Base-by-base conservation (phyloP, 2,797 vertebrate species). In the Cryptoprocta ferox region DNA sequence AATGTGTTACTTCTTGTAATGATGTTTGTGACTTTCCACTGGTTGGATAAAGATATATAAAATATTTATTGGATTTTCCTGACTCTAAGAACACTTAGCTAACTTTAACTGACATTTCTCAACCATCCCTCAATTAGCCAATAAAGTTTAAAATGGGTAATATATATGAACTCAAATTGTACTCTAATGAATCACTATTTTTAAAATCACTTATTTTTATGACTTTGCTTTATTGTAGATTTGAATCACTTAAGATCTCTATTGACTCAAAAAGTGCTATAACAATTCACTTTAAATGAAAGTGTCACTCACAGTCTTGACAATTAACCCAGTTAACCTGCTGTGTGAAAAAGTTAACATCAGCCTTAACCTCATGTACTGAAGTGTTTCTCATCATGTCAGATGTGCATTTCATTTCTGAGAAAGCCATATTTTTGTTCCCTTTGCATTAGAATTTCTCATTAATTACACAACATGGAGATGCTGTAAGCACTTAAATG, bases 251-350 rank as follows among this genome's bases (percentile, higher is more conserved):
- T 91, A 48, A 65, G 26, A 70, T 59, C 19, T 78, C 75, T 56
- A 76, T 35, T 93, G 35, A 91, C 48, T 71, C 12, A 80, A 80
- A 81, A 75, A 81, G 1, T 37, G 32, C 81, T 89, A 6, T n/a
- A 80, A 53, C 15, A 85, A 87, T 83, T 90, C 14, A 24, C 15
- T 95, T 86, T 75, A 85, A 89, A 65, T 95, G 30, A 78, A 85
- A 79, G 19, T 79, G 68, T 12, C 88, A 73, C 30, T 78, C 75
- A 79, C 24, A 87, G 16, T 70, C 37, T 94, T 90, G 48, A 80
- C 35, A 85, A 90, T 89, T 93, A 96, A 89, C 32, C 45, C 59
- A 90, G 79, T 63, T 92, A 89, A 93, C 63, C 48, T 53, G 35
- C 73, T 68, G 2, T 56, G 16, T 81, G 14, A 75, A 87, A 82